A percentile compares a stretch with the other conserved stretches of the same genome.
Evolutionary conservation across 1,140 invertebrate genomes (phyloP).

Genomic region (Asobara japonica): DNA sequence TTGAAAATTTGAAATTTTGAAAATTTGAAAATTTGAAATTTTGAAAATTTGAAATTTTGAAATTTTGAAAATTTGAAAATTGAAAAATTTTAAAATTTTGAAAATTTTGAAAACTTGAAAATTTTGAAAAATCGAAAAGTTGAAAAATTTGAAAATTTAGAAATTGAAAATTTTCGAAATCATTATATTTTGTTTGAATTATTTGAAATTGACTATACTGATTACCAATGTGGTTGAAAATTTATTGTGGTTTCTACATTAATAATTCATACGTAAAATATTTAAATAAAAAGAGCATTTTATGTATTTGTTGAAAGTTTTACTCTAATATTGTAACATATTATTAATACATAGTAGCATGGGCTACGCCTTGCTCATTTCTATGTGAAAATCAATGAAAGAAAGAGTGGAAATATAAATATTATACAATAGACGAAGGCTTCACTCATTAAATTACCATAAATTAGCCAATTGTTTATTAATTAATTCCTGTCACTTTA

Average conservation of each 20-base stretch:
- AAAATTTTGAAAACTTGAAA: too few relatives aligned
- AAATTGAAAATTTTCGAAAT: too few relatives aligned
- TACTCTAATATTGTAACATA: slow-evolving; percentile 65
- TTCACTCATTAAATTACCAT: slow-evolving; percentile 39
- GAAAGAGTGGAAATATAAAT: slow-evolving; percentile 66
- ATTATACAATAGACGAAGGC: slow-evolving; percentile 63
- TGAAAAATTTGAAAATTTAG: too few relatives aligned
- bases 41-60: too few relatives aligned
- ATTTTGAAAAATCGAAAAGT: too few relatives aligned
- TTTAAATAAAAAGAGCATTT: slow-evolving; percentile 33
- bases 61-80: too few relatives aligned
- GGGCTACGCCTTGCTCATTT: slow-evolving; percentile 61
- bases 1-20: too few relatives aligned
- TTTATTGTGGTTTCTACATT: not conserved
- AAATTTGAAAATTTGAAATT: too few relatives aligned
- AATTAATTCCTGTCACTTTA: slow-evolving; percentile 23
- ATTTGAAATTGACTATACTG: too few relatives aligned
- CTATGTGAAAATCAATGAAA: slow-evolving; percentile 40
- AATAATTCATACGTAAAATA: slow-evolving; percentile 30
- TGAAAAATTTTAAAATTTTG: too few relatives aligned
- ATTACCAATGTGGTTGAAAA: not conserved
- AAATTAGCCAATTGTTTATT: slow-evolving; percentile 24
- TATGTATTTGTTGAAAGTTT: slow-evolving; percentile 59
- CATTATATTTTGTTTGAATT: too few relatives aligned
- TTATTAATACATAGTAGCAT: slow-evolving; percentile 63